Evolutionary conservation across 2,113 vertebrate species (phyloP), one percentile per base, ranked within the genome.

Genomic region (Ochotona princeps): DNA sequence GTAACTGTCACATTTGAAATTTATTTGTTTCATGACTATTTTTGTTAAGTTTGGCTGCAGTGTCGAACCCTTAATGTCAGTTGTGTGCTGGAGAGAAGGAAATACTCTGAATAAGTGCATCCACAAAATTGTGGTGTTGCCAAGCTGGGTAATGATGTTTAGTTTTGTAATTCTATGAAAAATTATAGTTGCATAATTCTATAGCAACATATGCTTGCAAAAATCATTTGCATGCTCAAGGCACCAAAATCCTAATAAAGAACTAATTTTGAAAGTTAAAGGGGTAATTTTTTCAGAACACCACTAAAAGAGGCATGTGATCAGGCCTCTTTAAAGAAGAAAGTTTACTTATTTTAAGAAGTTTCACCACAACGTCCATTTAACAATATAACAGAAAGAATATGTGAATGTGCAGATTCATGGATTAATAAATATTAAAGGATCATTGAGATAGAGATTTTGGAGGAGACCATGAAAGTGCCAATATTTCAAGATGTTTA

Each of bases 41-140:
- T 93, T 95, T 93, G 5, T 93, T 88, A 81, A 57, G 11, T 12
- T 79, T 83, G 38, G 38, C 65, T 79, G 65, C 23, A 95, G 7
- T 90, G 32, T 11, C 78, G 25, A 92, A 65, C 11, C 32, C 85
- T 86, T 92, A 67, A 89, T 79, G 89, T 91, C 26, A 79, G 87
- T 10, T 67, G 74, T 83, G 7, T 83, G 38, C 73, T 73, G 35
- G 57, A 90, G 15, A 75, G 30, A 84, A 90, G n/a, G 61, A 88
- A 92, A 92, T 79, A 66, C 30, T 70, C 25, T 38, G 21, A 85
- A 61, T 91, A 57, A 66, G 30, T 79, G 30, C 49, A 47, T 79
- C n/a, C 47, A 47, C 70, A 57, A 30, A 87, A 80, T 81, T 69
- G 54, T 87, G 35, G 72, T 83, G 11, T 21, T 54, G 93, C 18